Evolutionary conservation across 2,797 vertebrate genomes (phyloP).

Genomic region (Lutjanus argentimaculatus): DNA sequence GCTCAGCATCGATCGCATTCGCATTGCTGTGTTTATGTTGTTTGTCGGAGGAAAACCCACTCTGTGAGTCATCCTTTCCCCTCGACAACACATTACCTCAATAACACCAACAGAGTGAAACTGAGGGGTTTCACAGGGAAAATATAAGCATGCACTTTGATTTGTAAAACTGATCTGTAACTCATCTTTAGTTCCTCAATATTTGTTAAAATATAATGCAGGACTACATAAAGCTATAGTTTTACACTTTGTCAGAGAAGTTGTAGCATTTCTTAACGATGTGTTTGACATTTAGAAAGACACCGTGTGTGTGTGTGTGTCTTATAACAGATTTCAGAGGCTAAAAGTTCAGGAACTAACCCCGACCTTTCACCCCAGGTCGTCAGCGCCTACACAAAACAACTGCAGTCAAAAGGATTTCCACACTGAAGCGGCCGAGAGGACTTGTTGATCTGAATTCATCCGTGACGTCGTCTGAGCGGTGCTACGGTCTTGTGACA

Average conservation of each 20-base stretch:
- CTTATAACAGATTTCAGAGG: background rate
- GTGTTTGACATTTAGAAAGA: background rate
- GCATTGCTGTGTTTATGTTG: conserved; percentile 11
- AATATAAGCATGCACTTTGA: background rate
- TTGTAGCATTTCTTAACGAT: background rate
- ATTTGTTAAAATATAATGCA: too few species aligned
- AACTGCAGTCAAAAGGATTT: background rate
- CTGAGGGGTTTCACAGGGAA: background rate
- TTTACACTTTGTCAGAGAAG: background rate
- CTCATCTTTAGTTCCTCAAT: background rate
- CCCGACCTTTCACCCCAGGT: background rate
- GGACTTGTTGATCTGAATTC: background rate
- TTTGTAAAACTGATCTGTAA: background rate
- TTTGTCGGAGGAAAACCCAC: conserved; percentile 36
- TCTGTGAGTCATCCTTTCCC: conserved; percentile 41
- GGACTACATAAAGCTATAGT: background rate
- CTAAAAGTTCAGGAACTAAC: background rate
- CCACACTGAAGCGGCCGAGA: background rate
- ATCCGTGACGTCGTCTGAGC: background rate
- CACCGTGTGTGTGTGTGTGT: background rate
- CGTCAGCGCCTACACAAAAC: background rate
- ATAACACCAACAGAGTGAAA: background rate
- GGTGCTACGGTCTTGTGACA: conserved; percentile 8
- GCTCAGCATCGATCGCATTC: background rate
- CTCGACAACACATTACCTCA: conserved; percentile 6